Conservation (phyloP, 1,140 invertebrate genomes). For the Gonioctena quinquepunctata region DNA sequence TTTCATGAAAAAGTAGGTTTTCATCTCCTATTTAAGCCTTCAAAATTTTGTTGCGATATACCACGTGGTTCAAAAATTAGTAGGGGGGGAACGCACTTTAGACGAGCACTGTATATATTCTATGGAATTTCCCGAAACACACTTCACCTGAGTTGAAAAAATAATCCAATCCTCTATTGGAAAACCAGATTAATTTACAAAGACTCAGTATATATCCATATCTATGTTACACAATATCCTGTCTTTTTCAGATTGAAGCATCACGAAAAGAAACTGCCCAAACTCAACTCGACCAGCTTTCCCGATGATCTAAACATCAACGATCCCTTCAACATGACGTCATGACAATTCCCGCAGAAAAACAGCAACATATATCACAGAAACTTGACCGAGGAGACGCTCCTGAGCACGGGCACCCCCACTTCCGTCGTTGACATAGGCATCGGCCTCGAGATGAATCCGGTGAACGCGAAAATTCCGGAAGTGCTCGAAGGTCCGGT, state of each 20-base stretch:
- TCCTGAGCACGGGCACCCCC: conserved; percentile 61
- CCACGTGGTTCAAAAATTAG: no score
- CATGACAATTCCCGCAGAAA: conserved; percentile 65
- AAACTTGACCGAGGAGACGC: conserved; percentile 68
- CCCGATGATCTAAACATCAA: conserved; percentile 61
- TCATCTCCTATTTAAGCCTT: no score
- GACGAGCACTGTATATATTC: no score
- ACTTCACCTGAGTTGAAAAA: no score
- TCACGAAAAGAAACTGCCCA: conserved; percentile 50
- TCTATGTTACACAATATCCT: not conserved
- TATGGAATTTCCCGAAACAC: not conserved
- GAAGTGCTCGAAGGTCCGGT: conserved; percentile 54
- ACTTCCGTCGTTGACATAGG: conserved; percentile 59
- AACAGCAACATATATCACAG: conserved; percentile 62
- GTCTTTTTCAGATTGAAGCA: conserved; percentile 61
- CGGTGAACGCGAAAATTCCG: conserved; percentile 50
- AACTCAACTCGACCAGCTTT: conserved; percentile 57
- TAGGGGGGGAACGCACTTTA: no score
- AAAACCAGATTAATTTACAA: not conserved
- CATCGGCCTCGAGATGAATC: conserved; percentile 41
- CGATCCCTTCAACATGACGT: conserved; percentile 63
- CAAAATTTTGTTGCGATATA: no score
- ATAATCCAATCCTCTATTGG: no score
- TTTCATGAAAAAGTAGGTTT: no score
- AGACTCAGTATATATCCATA: not conserved